phyloP scores from a whole-genome alignment of 2,888 invertebrate genomes.

The Leuctra nigra region DNA sequence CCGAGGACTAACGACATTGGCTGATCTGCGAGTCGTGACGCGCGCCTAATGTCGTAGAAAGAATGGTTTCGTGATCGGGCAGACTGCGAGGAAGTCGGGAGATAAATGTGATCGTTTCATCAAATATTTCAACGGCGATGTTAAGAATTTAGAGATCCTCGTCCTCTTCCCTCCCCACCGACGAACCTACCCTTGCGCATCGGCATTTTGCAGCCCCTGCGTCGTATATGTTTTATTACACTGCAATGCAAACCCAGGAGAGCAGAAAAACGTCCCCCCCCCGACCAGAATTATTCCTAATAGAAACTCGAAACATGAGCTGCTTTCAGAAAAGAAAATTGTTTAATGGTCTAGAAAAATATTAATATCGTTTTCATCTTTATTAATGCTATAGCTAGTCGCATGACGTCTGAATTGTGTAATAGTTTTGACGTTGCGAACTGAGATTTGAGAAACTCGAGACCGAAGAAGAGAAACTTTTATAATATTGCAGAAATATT shows the following conservation, averaged over 20 bases:
- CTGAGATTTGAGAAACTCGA: too few relatives aligned
- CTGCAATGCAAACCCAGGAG: not conserved
- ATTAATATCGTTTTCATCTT: not conserved
- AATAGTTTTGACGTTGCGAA: too few relatives aligned
- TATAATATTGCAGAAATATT: too few relatives aligned
- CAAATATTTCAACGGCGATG: slow-evolving; percentile 8
- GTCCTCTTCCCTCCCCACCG: not conserved
- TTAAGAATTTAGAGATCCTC: slow-evolving; percentile 1
- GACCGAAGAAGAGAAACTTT: too few relatives aligned
- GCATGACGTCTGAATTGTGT: too few relatives aligned
- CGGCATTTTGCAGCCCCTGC: not conserved
- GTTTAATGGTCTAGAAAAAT: slow-evolving; percentile 2
- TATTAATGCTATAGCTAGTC: too few relatives aligned
- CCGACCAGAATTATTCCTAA: slow-evolving; percentile 3
- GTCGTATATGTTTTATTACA: too few relatives aligned
- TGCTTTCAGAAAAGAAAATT: not conserved
- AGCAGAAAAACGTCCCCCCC: not conserved
- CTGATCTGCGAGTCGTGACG: not conserved
- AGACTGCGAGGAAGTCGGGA: not conserved
- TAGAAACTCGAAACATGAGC: not conserved
- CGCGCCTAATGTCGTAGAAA: not conserved
- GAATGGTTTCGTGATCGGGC: not conserved
- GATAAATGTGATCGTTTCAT: not conserved
- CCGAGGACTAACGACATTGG: too few relatives aligned
- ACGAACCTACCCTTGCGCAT: not conserved